These are phyloP conservation scores for Hylaeus anthracinus DNA, from an alignment of 1,140 invertebrate genomes.

Conservation along the genomic window DNA sequence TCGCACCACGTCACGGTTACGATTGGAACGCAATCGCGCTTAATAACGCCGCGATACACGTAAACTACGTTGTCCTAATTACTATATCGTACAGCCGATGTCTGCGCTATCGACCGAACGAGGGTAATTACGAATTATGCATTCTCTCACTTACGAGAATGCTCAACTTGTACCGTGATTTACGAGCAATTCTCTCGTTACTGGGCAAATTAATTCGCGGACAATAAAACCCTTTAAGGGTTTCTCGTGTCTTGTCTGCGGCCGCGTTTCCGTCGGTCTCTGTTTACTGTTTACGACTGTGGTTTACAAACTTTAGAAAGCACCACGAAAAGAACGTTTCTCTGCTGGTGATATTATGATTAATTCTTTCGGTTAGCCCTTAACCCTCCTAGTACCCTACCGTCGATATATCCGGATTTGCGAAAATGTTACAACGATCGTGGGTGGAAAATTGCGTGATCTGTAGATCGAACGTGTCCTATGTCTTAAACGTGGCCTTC, in stretches of 20 bases:
- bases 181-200: constrained; percentile 9
- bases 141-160: constrained; percentile 32
- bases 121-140: constrained; percentile 51
- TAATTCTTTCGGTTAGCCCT: too few species aligned
- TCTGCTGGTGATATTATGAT: too few species aligned
- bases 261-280: too few species aligned
- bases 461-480: too few species aligned
- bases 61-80: constrained; percentile 45
- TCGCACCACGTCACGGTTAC: constrained; percentile 1
- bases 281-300: too few species aligned
- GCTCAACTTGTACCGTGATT: constrained; percentile 12
- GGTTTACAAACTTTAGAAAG: too few species aligned
- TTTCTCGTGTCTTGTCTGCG: not conserved
- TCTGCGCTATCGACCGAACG: constrained; percentile 44
- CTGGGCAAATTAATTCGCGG: constrained; percentile 12
- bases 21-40: constrained; percentile 20
- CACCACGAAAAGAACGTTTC: too few species aligned
- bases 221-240: constrained; percentile 1
- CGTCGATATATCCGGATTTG: too few species aligned
- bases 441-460: too few species aligned
- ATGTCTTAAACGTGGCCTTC: too few species aligned
- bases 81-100: constrained; percentile 27
- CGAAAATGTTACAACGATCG: too few species aligned
- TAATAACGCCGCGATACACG: constrained; percentile 51
- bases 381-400: too few species aligned